Percentiles rank a stretch among this genome's conserved stretches.
Evolutionary conservation across 2,113 vertebrate genomes (phyloP).

Genomic region (Callionymus lyra): DNA sequence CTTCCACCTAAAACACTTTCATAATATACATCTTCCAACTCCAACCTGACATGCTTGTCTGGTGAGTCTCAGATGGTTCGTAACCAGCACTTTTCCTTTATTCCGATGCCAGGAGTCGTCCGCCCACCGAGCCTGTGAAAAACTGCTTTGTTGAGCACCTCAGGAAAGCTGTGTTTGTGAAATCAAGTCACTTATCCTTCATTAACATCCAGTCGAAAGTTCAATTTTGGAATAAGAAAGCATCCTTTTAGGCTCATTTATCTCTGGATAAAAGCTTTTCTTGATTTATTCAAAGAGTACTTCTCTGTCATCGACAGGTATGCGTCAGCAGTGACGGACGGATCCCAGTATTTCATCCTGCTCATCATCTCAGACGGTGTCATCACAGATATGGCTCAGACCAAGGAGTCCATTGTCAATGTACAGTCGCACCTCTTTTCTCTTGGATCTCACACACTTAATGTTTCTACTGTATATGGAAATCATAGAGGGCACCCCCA

Average conservation of each 20-base stretch:
- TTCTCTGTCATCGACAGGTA: slow-evolving; percentile 63
- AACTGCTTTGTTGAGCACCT: slow-evolving; percentile 40
- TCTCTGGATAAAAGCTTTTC: too few species aligned
- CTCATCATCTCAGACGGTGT: slow-evolving; percentile 95
- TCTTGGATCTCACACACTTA: too few species aligned
- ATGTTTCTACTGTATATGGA: too few species aligned
- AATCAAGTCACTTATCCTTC: too few species aligned
- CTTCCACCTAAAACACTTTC: too few species aligned
- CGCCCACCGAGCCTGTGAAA: slow-evolving; percentile 48
- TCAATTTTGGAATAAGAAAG: too few species aligned
- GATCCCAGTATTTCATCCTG: slow-evolving; percentile 95
- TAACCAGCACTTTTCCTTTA: slow-evolving; percentile 39
- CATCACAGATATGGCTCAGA: slow-evolving; percentile 97
- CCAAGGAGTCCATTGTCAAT: slow-evolving; percentile 93
- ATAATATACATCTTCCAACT: slow-evolving; percentile 3
- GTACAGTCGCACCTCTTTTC: slow-evolving; percentile 56
- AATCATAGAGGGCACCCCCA: too few species aligned
- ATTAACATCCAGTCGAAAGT: too few species aligned
- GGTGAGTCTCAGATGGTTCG: slow-evolving; percentile 25
- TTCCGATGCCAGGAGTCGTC: slow-evolving; percentile 11
- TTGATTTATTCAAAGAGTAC: too few species aligned
- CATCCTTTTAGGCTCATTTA: too few species aligned
- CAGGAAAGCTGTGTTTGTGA: too few species aligned
- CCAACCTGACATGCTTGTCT: slow-evolving; percentile 22
- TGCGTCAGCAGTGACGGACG: slow-evolving; percentile 85